Evolutionary conservation across 2,888 invertebrate genomes (phyloP).

Genomic region (Phortica okadai): DNA sequence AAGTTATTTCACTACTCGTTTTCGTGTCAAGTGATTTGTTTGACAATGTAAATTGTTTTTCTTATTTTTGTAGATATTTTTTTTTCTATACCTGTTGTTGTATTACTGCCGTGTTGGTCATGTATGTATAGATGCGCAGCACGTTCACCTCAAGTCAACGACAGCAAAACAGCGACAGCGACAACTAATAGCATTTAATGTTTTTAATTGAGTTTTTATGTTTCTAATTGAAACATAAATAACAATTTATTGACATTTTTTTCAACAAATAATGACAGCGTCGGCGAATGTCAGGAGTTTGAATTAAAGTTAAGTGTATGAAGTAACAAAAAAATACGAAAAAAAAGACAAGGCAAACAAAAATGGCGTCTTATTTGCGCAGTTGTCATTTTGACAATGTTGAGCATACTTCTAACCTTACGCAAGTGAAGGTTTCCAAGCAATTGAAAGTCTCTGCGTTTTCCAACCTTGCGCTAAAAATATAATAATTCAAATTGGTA

Average conservation of each 20-base stretch:
- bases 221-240: slow-evolving; percentile 35
- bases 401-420: not conserved
- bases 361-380: slow-evolving; percentile 25
- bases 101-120: slow-evolving; percentile 1
- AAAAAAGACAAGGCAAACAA: not conserved
- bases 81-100: not conserved
- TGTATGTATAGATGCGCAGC: slow-evolving; percentile 1
- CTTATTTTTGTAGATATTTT: not conserved
- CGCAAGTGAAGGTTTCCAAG: slow-evolving; percentile 17
- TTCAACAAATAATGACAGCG: slow-evolving; percentile 18
- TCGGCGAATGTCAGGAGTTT: not conserved
- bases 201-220: slow-evolving; percentile 34
- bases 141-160: not conserved
- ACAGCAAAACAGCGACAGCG: not conserved
- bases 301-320: too few species aligned
- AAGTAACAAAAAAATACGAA: too few species aligned
- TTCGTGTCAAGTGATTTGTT: slow-evolving; percentile 32
- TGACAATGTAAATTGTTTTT: slow-evolving; percentile 10
- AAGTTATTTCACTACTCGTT: not conserved
- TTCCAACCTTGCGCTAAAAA: not conserved
- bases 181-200: slow-evolving; percentile 20
- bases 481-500: too few species aligned
- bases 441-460: not conserved
- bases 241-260: slow-evolving; percentile 30
- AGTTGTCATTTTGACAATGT: slow-evolving; percentile 11